Evolutionary conservation across 2,113 vertebrate species (phyloP).

Genomic region (Suricata suricatta): DNA sequence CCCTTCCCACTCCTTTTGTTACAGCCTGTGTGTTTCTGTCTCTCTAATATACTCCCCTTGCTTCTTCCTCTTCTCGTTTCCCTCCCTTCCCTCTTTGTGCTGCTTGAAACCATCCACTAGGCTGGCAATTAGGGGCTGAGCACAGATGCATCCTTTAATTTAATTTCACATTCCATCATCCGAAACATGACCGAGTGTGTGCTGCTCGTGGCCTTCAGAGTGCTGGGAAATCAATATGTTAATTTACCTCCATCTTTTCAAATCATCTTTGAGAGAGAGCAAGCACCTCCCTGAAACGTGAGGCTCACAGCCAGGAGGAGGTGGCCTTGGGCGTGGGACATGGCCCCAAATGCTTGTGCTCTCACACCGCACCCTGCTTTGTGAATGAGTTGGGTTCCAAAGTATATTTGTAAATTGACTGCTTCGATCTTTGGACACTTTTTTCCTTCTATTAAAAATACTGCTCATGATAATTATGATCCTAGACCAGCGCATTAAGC

Average conservation of each 20-base stretch:
- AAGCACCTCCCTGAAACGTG: not conserved
- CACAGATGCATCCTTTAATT: conserved; percentile 77
- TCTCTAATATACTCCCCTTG: not conserved
- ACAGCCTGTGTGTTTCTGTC: not conserved
- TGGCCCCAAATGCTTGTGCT: not conserved
- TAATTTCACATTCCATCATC: conserved; percentile 75
- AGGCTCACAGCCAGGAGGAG: not conserved
- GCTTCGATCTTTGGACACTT: not conserved
- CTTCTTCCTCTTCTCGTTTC: not conserved
- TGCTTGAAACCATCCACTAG: conserved; percentile 23
- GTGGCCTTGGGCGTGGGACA: not conserved
- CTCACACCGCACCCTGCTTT: not conserved
- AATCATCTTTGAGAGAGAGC: conserved; percentile 23
- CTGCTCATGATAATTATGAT: not conserved
- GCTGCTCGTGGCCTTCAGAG: conserved; percentile 56
- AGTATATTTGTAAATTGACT: not conserved
- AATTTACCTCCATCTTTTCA: conserved; percentile 58
- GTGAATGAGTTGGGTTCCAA: not conserved
- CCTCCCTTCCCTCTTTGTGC: not conserved
- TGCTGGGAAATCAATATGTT: conserved; percentile 73
- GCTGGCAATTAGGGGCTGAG: conserved; percentile 57
- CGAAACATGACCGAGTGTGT: conserved; percentile 34
- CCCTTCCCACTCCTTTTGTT: not conserved
- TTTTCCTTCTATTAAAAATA: not conserved
- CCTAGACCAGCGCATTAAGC: not conserved